These are phyloP conservation scores for Sacculina carcini DNA, from an alignment of 2,888 invertebrate species.

Conservation along the genomic window DNA sequence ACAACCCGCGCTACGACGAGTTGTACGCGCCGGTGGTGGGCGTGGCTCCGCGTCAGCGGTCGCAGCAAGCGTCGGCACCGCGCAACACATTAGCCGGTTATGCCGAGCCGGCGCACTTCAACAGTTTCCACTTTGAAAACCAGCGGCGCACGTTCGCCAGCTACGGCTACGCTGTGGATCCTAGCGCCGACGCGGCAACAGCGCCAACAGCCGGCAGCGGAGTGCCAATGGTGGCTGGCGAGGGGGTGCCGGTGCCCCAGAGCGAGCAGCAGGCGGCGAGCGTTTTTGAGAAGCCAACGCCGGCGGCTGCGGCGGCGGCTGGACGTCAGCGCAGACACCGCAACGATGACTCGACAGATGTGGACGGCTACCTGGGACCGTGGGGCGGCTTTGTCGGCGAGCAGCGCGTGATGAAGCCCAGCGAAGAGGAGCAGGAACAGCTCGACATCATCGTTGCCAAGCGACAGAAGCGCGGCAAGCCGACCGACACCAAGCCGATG, in stretches of 20 bases:
- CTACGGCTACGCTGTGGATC: constrained; percentile 77
- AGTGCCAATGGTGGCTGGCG: constrained; percentile 25
- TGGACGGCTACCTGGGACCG: constrained; percentile 85
- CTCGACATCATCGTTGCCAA: constrained; percentile 81
- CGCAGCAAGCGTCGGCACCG: constrained; percentile 57
- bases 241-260: constrained; percentile 34
- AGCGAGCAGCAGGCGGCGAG: constrained; percentile 31
- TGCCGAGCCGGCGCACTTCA: constrained; percentile 82
- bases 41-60: constrained; percentile 76
- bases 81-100: constrained; percentile 82
- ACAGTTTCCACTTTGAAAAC: constrained; percentile 90
- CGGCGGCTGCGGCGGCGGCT: constrained; percentile 39
- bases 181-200: constrained; percentile 37
- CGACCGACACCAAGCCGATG: constrained; percentile 65
- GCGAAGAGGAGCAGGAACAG: constrained; percentile 78
- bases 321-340: constrained; percentile 56
- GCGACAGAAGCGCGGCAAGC: constrained; percentile 48
- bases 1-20: constrained; percentile 85
- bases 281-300: constrained; percentile 64
- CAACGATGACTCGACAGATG: constrained; percentile 70
- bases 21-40: constrained; percentile 73
- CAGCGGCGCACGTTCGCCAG: constrained; percentile 80
- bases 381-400: constrained; percentile 92
- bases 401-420: constrained; percentile 58
- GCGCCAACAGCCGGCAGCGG: constrained; percentile 19